These are phyloP conservation scores for Chromobotia macracanthus DNA, from an alignment of 2,797 vertebrate genomes.

Conservation along the genomic window DNA sequence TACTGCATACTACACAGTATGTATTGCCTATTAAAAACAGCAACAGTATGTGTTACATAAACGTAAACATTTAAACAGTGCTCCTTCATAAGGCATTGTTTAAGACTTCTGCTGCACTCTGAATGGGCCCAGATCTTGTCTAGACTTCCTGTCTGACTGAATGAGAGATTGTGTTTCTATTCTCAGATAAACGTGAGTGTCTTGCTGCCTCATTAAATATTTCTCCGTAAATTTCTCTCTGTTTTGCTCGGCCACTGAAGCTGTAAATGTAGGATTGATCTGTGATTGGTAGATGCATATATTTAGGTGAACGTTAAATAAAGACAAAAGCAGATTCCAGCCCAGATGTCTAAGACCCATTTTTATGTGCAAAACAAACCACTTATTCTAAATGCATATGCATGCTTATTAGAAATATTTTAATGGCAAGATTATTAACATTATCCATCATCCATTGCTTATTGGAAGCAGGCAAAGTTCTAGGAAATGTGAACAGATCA, in stretches of 20 bases:
- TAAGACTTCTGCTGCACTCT: no score
- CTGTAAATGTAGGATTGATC: not conserved
- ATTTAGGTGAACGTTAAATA: slow-evolving; percentile 28
- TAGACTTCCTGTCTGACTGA: not conserved
- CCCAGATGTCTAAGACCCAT: not conserved
- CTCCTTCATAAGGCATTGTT: not conserved
- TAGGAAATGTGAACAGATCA: slow-evolving; percentile 4
- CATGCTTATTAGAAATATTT: not conserved
- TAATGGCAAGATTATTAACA: not conserved
- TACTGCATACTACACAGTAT: no score
- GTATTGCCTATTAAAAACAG: not conserved
- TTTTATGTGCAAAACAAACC: not conserved
- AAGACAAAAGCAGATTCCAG: not conserved
- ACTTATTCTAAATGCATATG: not conserved
- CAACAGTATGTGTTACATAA: no score
- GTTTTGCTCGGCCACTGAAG: slow-evolving; percentile 21
- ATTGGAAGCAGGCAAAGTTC: not conserved
- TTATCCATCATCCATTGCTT: not conserved
- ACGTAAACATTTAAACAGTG: not conserved
- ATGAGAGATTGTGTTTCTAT: not conserved
- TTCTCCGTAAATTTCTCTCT: slow-evolving; percentile 8
- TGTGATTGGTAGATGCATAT: slow-evolving; percentile 13
- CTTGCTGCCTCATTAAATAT: slow-evolving; percentile 20
- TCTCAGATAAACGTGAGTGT: not conserved
- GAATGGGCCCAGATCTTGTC: not conserved